Percentiles rank a stretch among this genome's conserved stretches.
phyloP scores from a whole-genome alignment of 2,888 invertebrate species.

The Drosophila nigritarsus region DNA sequence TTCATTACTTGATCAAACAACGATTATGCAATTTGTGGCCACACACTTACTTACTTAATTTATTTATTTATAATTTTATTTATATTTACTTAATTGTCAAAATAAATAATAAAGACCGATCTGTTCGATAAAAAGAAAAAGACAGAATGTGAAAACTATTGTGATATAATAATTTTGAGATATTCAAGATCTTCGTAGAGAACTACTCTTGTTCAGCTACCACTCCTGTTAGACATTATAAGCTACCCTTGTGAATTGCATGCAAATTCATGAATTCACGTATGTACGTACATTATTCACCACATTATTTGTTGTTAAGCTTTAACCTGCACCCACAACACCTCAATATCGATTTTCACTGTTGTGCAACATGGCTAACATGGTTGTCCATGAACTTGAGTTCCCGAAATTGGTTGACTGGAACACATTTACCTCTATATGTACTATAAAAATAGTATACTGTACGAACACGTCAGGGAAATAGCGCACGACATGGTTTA shows the following conservation, averaged over 20 bases:
- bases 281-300: not conserved
- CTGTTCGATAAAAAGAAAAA: too few relatives aligned
- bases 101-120: too few relatives aligned
- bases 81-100: too few relatives aligned
- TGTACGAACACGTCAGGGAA: conserved; percentile 40
- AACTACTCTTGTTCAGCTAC: not conserved
- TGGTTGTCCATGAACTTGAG: conserved; percentile 75
- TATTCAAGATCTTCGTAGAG: not conserved
- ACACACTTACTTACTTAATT: too few relatives aligned
- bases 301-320: conserved; percentile 18
- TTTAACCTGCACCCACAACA: conserved; percentile 29
- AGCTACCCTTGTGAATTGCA: not conserved
- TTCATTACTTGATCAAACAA: not conserved
- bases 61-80: too few relatives aligned
- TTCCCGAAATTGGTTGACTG: conserved; percentile 18
- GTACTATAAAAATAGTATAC: not conserved
- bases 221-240: not conserved
- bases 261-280: not conserved
- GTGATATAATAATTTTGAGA: not conserved
- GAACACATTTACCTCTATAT: conserved; percentile 3
- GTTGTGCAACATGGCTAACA: conserved; percentile 53
- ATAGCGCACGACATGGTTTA: conserved; percentile 46
- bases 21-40: too few relatives aligned
- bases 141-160: too few relatives aligned
- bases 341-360: conserved; percentile 66